Conservation (phyloP, 2,797 vertebrate genomes). For the Sciurus vulgaris region DNA sequence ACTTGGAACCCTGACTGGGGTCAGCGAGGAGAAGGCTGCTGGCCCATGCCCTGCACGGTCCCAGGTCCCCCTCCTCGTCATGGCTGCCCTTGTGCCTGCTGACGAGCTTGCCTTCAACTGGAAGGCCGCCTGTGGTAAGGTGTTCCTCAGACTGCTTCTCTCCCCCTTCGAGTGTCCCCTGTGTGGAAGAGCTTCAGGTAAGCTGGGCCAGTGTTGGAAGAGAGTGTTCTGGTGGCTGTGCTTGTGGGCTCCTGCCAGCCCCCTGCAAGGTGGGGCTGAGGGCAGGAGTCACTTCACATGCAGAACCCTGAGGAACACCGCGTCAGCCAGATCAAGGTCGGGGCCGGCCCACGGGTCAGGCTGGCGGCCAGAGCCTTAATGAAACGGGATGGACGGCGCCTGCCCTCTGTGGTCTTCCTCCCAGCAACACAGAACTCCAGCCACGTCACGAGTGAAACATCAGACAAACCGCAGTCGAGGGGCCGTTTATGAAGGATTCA, state of each 20-base stretch:
- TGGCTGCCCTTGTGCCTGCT: too few relatives aligned
- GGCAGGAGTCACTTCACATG: too few relatives aligned
- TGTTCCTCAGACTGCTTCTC: not conserved
- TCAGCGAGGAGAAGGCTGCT: rapidly evolving
- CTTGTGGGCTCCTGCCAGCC: not conserved
- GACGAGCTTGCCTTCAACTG: rapidly evolving
- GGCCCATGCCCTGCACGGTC: rapidly evolving
- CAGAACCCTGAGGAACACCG: not conserved
- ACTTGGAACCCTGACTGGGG: too few relatives aligned
- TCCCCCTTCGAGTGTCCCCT: not conserved
- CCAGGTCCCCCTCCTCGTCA: not conserved
- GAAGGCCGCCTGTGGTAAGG: not conserved
- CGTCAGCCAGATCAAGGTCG: too few relatives aligned
- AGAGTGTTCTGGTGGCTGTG: rapidly evolving
- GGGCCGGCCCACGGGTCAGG: rapidly evolving
- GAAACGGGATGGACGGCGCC: not conserved
- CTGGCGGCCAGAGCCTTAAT: rapidly evolving
- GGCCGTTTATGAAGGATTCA: not conserved
- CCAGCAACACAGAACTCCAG: too few relatives aligned
- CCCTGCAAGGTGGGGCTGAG: rapidly evolving
- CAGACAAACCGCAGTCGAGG: not conserved
- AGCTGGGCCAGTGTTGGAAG: rapidly evolving
- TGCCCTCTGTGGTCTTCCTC: not conserved
- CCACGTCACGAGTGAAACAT: not conserved
- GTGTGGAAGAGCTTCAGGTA: not conserved